Percentiles rank a stretch among this genome's conserved stretches.
phyloP scores from a whole-genome alignment of 2,888 invertebrate genomes.

The Agrypnus murinus region DNA sequence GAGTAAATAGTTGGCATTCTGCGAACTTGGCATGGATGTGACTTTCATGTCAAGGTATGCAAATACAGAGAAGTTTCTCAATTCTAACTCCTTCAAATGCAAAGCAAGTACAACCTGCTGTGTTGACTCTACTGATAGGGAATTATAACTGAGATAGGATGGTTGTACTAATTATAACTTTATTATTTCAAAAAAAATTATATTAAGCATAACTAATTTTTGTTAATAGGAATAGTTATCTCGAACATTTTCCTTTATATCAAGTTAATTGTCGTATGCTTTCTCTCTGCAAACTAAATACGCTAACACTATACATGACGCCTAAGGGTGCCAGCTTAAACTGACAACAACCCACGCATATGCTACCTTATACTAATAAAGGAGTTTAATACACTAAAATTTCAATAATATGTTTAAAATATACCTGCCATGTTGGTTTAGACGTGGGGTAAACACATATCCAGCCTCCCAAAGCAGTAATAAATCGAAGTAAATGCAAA shows the following conservation, averaged over 20 bases:
- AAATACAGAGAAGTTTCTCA: conserved; percentile 13
- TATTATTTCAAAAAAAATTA: no score
- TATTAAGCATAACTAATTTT: no score
- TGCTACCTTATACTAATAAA: neutral
- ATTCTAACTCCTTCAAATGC: conserved; percentile 27
- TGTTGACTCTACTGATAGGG: conserved; percentile 23
- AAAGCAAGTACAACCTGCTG: conserved; percentile 9
- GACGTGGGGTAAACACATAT: neutral
- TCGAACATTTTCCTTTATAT: no score
- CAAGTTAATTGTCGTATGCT: no score
- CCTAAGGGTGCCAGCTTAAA: conserved; percentile 6
- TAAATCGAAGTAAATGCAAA: conserved; percentile 2
- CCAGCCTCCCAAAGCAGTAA: no score
- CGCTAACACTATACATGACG: neutral
- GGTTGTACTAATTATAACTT: no score
- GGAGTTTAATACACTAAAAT: conserved; percentile 8
- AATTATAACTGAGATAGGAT: conserved; percentile 1
- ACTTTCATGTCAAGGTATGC: conserved; percentile 21
- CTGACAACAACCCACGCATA: conserved; percentile 16
- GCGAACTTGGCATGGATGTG: conserved; percentile 10
- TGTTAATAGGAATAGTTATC: no score
- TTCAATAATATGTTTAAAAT: conserved; percentile 15
- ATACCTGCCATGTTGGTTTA: conserved; percentile 18
- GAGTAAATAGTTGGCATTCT: conserved; percentile 10
- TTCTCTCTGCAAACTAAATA: conserved; percentile 1